Percentiles rank a stretch among this genome's conserved stretches.
Evolutionary conservation across 2,888 invertebrate genomes (phyloP).

Genomic region (Adela reaumurella): DNA sequence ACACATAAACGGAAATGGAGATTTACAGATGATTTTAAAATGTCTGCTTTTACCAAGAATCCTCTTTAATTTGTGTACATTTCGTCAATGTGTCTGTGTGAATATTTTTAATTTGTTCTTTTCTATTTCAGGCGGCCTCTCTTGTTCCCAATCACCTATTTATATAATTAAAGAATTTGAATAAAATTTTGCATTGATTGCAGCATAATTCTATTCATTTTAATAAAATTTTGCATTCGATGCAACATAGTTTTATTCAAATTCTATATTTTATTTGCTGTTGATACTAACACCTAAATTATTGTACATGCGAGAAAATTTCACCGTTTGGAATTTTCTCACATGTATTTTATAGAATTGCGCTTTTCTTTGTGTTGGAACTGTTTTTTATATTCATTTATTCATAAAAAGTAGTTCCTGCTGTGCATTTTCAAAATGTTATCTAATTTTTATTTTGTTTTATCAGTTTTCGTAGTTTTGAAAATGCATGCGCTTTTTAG

Average conservation of each 20-base stretch:
- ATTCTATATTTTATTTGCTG: neutral
- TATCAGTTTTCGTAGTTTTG: no score
- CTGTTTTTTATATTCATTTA: neutral
- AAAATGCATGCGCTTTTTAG: no score
- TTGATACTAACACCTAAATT: neutral
- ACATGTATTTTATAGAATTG: neutral
- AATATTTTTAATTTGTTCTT: constrained; percentile 1
- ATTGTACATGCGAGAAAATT: neutral
- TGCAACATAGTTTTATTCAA: neutral
- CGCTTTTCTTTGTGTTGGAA: neutral
- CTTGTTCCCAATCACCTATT: neutral
- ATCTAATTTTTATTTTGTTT: no score
- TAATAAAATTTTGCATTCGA: no score
- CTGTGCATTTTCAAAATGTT: neutral
- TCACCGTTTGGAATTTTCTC: neutral
- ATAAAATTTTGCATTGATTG: no score
- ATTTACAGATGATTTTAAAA: neutral
- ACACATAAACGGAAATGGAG: neutral
- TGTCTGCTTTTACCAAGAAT: neutral
- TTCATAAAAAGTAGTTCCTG: neutral
- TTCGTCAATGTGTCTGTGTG: constrained; percentile 1
- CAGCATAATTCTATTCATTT: no score
- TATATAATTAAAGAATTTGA: no score
- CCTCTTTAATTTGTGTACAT: no score
- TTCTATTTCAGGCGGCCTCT: constrained; percentile 1